Evolutionary conservation across 2,888 invertebrate species (phyloP).

Genomic region (Mylabris sibirica): DNA sequence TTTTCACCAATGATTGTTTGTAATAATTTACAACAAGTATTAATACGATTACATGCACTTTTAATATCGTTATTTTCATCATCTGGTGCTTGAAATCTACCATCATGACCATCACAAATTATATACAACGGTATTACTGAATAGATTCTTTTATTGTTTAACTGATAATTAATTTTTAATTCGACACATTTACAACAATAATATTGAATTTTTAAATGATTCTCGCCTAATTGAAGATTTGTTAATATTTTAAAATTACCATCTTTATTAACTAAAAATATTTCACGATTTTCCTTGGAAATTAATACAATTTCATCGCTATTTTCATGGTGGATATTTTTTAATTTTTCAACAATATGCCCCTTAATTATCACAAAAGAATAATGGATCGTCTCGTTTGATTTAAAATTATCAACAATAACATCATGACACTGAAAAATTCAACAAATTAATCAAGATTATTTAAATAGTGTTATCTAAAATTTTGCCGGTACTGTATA

Average conservation of each 20-base stretch:
- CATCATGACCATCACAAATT: slow-evolving; percentile 81
- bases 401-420: slow-evolving; percentile 50
- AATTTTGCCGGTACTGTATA: no score
- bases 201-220: slow-evolving; percentile 63
- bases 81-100: slow-evolving; percentile 73
- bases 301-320: not conserved
- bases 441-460: not conserved
- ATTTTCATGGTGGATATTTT: slow-evolving; percentile 26
- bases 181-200: slow-evolving; percentile 62
- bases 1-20: slow-evolving; percentile 90
- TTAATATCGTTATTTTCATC: slow-evolving; percentile 66
- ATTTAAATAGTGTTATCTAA: not conserved
- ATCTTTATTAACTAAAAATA: not conserved
- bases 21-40: slow-evolving; percentile 78
- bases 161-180: slow-evolving; percentile 66
- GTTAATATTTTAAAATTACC: slow-evolving; percentile 76
- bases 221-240: slow-evolving; percentile 67
- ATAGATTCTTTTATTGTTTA: slow-evolving; percentile 65
- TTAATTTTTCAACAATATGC: slow-evolving; percentile 56
- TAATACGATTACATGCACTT: slow-evolving; percentile 79
- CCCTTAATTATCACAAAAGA: slow-evolving; percentile 70
- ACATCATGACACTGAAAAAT: slow-evolving; percentile 21
- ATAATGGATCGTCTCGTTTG: slow-evolving; percentile 69
- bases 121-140: slow-evolving; percentile 83
- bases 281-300: not conserved